Conservation (phyloP, 2,888 invertebrate species). For the Esperia sulphurella region DNA sequence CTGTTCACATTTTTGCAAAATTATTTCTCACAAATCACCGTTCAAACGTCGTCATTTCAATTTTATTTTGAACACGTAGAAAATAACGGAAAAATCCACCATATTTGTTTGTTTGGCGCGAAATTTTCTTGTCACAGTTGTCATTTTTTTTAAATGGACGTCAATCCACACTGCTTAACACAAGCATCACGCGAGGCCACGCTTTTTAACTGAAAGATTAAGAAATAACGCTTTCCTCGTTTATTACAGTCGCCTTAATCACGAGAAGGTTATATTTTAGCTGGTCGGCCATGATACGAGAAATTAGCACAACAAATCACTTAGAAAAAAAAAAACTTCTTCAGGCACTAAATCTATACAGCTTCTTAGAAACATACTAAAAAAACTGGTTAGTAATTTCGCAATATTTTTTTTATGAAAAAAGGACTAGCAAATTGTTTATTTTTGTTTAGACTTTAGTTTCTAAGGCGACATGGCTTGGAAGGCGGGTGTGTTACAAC, state of each 20-base stretch:
- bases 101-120: conserved; percentile 70
- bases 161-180: conserved; percentile 21
- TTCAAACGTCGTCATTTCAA: conserved; percentile 64
- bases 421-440: conserved; percentile 42
- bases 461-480: conserved; percentile 69
- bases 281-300: conserved; percentile 39
- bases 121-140: conserved; percentile 45
- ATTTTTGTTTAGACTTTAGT: conserved; percentile 72
- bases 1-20: conserved; percentile 48
- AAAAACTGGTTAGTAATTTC: conserved; percentile 5
- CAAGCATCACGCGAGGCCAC: conserved; percentile 20
- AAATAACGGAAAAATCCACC: conserved; percentile 55
- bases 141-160: conserved; percentile 47
- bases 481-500: conserved; percentile 62
- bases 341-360: conserved; percentile 3
- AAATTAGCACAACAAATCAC: conserved; percentile 31
- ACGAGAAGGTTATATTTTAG: conserved; percentile 46
- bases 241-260: conserved; percentile 28
- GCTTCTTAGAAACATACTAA: conserved; percentile 16
- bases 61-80: conserved; percentile 71
- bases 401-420: conserved; percentile 15
- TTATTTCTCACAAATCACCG: conserved; percentile 21
- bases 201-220: conserved; percentile 29
- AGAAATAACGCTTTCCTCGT: conserved; percentile 31
- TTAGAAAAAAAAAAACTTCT: conserved; percentile 14